Evolutionary conservation across 2,797 vertebrate genomes (phyloP).

Genomic region (Coilia nasus): DNA sequence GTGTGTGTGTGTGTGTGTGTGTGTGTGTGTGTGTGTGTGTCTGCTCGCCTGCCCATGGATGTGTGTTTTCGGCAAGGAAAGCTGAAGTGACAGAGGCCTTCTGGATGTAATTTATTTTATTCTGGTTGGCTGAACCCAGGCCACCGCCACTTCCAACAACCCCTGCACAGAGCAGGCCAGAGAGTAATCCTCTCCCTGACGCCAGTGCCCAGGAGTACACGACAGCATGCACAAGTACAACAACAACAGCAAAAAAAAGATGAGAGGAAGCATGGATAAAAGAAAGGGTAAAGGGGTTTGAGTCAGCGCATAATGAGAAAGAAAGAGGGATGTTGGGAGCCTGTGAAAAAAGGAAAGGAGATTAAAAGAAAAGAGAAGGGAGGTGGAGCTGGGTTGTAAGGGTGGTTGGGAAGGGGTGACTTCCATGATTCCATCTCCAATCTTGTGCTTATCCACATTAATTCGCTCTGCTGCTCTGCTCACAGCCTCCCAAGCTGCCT

Average conservation of each 20-base stretch:
- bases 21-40: neutral
- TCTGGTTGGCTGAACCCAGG: slow-evolving; percentile 16
- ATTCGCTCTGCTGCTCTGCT: neutral
- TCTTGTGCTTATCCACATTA: neutral
- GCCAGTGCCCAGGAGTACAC: neutral
- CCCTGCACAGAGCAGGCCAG: neutral
- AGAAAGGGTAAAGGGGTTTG: slow-evolving; percentile 1
- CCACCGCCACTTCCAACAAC: neutral
- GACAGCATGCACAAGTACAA: neutral
- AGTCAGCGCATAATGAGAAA: neutral
- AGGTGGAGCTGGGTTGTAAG: neutral
- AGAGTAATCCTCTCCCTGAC: slow-evolving; percentile 4
- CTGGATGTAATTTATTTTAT: slow-evolving; percentile 19
- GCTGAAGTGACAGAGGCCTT: neutral
- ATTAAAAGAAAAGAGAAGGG: neutral
- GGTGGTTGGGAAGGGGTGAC: neutral
- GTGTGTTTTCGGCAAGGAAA: neutral
- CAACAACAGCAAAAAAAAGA: neutral
- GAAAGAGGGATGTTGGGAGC: neutral
- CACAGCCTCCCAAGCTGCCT: neutral
- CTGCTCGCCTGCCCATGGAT: neutral
- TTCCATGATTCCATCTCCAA: neutral
- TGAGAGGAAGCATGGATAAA: neutral
- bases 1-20: neutral
- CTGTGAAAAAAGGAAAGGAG: neutral